These are phyloP conservation scores for Schrankia costaestrigalis DNA, from an alignment of 2,888 invertebrate species.

Conservation along the genomic window DNA sequence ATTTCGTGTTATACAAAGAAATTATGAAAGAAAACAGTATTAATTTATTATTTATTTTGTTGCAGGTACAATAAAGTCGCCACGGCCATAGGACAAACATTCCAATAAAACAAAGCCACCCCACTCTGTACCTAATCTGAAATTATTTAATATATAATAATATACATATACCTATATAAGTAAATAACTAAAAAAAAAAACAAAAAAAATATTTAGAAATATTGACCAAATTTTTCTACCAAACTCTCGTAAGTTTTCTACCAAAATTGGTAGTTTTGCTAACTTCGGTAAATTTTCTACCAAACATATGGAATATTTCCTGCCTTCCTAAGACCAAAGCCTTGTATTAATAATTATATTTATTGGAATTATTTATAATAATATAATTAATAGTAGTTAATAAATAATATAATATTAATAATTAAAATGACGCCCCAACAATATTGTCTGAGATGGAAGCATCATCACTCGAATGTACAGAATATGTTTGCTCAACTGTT, in stretches of 20 bases:
- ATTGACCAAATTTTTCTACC: slow-evolving; percentile 57
- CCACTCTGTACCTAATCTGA: slow-evolving; percentile 39
- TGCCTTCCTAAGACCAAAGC: slow-evolving; percentile 56
- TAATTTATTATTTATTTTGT: slow-evolving; percentile 25
- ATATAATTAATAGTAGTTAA: too few species aligned
- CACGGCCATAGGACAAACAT: slow-evolving; percentile 48
- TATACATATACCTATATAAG: slow-evolving; percentile 13
- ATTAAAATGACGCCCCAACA: slow-evolving; percentile 89
- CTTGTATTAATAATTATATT: slow-evolving; percentile 31
- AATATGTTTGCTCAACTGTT: slow-evolving; percentile 93
- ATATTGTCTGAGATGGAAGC: slow-evolving; percentile 95
- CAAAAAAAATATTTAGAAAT: too few species aligned
- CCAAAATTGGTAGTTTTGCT: slow-evolving; percentile 5
- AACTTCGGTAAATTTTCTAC: slow-evolving; percentile 47
- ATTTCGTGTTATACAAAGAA: too few species aligned
- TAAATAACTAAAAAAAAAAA: too few species aligned
- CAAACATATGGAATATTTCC: slow-evolving; percentile 37
- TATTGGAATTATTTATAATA: slow-evolving; percentile 9
- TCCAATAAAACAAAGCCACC: slow-evolving; percentile 35
- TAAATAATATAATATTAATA: too few species aligned
- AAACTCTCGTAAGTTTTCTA: slow-evolving; percentile 33
- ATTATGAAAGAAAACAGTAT: background rate
- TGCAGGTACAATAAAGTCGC: slow-evolving; percentile 34
- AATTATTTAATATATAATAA: slow-evolving; percentile 25
- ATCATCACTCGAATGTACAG: slow-evolving; percentile 94